These are phyloP conservation scores for Mola mola DNA, from an alignment of 2,113 vertebrate genomes.

Conservation along the genomic window DNA sequence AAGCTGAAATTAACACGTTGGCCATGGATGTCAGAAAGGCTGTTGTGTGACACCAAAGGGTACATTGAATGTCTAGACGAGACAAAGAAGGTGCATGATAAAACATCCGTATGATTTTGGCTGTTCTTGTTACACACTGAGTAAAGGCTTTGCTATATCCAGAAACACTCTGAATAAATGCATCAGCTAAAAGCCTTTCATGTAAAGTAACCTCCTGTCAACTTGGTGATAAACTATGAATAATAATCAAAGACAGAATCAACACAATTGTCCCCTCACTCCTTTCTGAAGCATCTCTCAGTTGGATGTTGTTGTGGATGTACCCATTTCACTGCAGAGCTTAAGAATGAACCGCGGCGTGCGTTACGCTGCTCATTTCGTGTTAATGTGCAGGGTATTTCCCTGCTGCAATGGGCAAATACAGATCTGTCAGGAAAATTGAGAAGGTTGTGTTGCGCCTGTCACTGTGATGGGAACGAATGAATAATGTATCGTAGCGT, in stretches of 20 bases:
- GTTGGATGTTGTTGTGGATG: background rate
- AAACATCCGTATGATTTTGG: too few species aligned
- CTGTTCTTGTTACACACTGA: too few species aligned
- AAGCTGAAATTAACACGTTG: too few species aligned
- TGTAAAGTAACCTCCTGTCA: background rate
- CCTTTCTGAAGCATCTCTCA: background rate
- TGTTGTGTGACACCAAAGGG: too few species aligned
- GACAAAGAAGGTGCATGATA: too few species aligned
- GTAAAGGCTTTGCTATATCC: too few species aligned
- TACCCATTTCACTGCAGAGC: too few species aligned
- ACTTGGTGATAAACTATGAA: slow-evolving; percentile 5
- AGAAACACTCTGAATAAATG: background rate
- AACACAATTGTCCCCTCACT: background rate
- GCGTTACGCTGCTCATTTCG: slow-evolving; percentile 2
- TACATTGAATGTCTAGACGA: too few species aligned
- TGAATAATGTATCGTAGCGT: slow-evolving; percentile 14
- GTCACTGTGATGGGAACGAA: slow-evolving; percentile 19
- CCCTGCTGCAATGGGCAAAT: slow-evolving; percentile 23
- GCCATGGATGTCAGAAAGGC: too few species aligned
- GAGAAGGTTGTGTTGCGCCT: slow-evolving; percentile 23
- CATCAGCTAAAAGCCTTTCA: background rate
- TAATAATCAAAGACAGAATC: slow-evolving; percentile 13
- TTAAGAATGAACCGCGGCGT: background rate
- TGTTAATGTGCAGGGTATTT: slow-evolving; percentile 21
- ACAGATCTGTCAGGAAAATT: slow-evolving; percentile 22